Percentiles rank a stretch among this genome's conserved stretches.
Evolutionary conservation across 2,113 vertebrate species (phyloP).

Genomic region (Gracilinanus agilis): DNA sequence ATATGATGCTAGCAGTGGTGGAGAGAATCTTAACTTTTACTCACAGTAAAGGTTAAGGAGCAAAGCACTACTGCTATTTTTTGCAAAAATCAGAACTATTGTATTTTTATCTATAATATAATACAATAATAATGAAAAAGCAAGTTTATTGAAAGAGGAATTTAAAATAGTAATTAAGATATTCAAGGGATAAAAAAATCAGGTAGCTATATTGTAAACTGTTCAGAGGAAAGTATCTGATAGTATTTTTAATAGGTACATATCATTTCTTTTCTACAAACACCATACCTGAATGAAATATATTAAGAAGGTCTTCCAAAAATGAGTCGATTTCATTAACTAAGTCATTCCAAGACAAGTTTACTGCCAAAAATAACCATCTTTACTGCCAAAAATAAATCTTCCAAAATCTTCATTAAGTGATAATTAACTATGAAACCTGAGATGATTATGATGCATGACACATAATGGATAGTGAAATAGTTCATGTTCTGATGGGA

Average conservation of each 20-base stretch:
- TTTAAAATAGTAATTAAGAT: constrained; percentile 32
- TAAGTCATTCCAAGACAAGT: background rate
- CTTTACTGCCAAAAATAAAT: background rate
- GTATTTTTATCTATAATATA: constrained; percentile 43
- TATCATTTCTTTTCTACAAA: constrained; percentile 22
- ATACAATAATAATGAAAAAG: constrained; percentile 60
- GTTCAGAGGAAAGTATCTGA: background rate
- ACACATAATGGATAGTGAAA: background rate
- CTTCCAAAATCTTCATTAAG: constrained; percentile 1
- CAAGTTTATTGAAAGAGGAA: constrained; percentile 53
- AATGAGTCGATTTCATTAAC: background rate
- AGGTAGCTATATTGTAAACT: background rate
- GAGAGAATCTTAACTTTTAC: constrained; percentile 79
- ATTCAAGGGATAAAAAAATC: background rate
- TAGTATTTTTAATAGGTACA: background rate
- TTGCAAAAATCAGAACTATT: constrained; percentile 14
- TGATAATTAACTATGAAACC: background rate
- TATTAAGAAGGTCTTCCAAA: background rate
- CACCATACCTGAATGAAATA: constrained; percentile 4
- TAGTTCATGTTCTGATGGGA: background rate
- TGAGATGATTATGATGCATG: background rate
- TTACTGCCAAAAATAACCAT: background rate
- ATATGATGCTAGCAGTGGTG: constrained; percentile 74
- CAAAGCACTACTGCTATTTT: constrained; percentile 21
- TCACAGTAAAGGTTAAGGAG: constrained; percentile 76